Base-by-base conservation (phyloP, 2,888 invertebrate genomes). In the Mesochorus sp. region DNA sequence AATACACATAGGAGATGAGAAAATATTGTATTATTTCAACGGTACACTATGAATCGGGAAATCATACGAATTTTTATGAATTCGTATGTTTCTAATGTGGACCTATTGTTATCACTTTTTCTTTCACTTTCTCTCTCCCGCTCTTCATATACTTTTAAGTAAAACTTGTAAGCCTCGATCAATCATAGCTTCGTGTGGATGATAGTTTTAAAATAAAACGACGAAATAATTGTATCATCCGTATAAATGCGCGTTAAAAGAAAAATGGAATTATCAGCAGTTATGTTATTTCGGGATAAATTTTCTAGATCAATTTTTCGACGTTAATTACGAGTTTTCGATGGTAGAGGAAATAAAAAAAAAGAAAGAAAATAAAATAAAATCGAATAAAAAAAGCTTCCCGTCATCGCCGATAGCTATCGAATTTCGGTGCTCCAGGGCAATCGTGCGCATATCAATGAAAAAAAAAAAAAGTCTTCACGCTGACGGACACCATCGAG, bases 401-500 rank as follows among this genome's bases (percentile, higher is more conserved):
- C 12, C 39, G 49, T 44, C 55, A 70, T 64, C 70, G 39, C 37
- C 6, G 34, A 21, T 26, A n/a, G 21, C 76, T 42, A 28, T 28
- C 14, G n/a, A 19, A 37, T 64, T 76, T 62, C 64, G 31, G 14
- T 39, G 31, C 53, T 64, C 44, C n/a, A 26, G 19, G 14, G 8
- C 21, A 21, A 62, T 31, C 10, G 31, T 39, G 24, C n/a, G 21
- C n/a, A 39, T 2, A n/a, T 3, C 6, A 24, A 12, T 19, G 8
- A 59, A 49, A 44, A 61, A 28, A 39, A 28, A 31, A 14, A 51
- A 72, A 76, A 74, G 59, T 39, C 12, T 68, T 28, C 53, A 67
- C 55, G 6, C 61, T 51, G 34, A 17, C 51, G 47, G 59, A 78
- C n/a, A n/a, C 67, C 59, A 71, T 76, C 55, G 62, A 70, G 70